These are phyloP conservation scores for Danio rerio DNA, from an alignment of 2,113 vertebrate genomes.

Conservation along the genomic window GRCz12tu NC_133180.1:34326001-34326500, in stretches of 20 bases:
- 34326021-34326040: neutral
- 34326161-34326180: slow-evolving; percentile 58
- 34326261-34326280: slow-evolving; percentile 9
- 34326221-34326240: slow-evolving; percentile 32
- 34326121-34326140: slow-evolving; percentile 52
- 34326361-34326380: slow-evolving; percentile 2
- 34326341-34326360: neutral
- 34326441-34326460: slow-evolving; percentile 14
- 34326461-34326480: slow-evolving; percentile 6
- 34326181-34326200: slow-evolving; percentile 59
- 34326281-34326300: slow-evolving; percentile 17
- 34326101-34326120: slow-evolving; percentile 46
- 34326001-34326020: neutral
- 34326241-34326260: slow-evolving; percentile 6
- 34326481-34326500: neutral
- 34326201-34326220: slow-evolving; percentile 46
- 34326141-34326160: slow-evolving; percentile 48
- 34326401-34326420: neutral
- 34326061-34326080: slow-evolving; percentile 8
- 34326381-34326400: slow-evolving; percentile 10
- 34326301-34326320: slow-evolving; percentile 32
- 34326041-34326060: neutral
- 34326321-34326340: slow-evolving; percentile 14
- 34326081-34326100: slow-evolving; percentile 28
- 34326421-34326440: neutral